Evolutionary conservation across 2,888 invertebrate genomes (phyloP).

Genomic region (Sarcophaga carnaria): DNA sequence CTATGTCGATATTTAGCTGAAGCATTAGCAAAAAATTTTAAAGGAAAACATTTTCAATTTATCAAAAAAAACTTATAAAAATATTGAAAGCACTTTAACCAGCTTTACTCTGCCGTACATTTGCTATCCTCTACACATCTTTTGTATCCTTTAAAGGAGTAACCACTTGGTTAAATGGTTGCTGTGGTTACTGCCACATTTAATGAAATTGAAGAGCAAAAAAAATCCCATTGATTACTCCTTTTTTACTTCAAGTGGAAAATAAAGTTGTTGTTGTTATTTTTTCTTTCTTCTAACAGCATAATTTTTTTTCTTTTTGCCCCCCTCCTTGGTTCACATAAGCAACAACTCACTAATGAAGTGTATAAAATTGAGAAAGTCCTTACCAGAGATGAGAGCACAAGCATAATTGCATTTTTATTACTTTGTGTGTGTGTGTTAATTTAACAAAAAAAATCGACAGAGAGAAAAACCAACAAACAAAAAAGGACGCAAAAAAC

Average conservation of each 20-base stretch:
- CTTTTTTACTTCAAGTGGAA: constrained; percentile 27
- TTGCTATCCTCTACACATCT: background rate
- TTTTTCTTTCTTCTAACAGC: background rate
- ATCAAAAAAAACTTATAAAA: no score
- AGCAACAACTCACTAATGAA: constrained; percentile 67
- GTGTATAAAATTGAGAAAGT: constrained; percentile 67
- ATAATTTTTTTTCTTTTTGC: constrained; percentile 34
- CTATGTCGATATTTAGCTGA: no score
- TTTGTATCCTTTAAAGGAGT: constrained; percentile 51
- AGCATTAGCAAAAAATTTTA: no score
- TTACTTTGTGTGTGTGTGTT: constrained; percentile 69
- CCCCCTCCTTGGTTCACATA: constrained; percentile 2
- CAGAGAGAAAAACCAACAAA: background rate
- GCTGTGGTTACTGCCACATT: constrained; percentile 62
- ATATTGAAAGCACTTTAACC: background rate
- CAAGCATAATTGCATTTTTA: constrained; percentile 71
- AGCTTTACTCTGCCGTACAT: background rate
- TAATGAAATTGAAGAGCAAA: constrained; percentile 51
- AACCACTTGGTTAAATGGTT: constrained; percentile 66
- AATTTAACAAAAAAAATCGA: constrained; percentile 45
- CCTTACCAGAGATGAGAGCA: constrained; percentile 40
- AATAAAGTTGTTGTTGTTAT: constrained; percentile 39
- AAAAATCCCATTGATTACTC: constrained; percentile 20
- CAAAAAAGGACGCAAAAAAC: constrained; percentile 51
- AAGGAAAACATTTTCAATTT: no score